Evolutionary conservation across 2,113 vertebrate genomes (phyloP), one percentile per base, ranked within the genome.

Genomic region (Glaucidium brasilianum): DNA sequence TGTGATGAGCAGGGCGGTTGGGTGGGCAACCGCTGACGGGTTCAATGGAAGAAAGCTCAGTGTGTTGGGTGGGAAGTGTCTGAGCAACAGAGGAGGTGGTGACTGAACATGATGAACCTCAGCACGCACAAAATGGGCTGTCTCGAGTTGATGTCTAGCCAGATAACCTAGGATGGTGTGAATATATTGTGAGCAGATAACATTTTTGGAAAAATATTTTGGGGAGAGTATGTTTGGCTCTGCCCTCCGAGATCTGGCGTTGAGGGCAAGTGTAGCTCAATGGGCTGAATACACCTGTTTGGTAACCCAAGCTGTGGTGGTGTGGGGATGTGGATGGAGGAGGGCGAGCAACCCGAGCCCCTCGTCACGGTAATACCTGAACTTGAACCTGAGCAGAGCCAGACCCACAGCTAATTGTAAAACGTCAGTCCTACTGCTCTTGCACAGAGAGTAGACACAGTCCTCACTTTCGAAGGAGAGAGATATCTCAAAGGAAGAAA

Each of bases 1-100:
- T n/a, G 26, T 4, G 43, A 27, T 8, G 20, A 75, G 47, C 1
- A 0, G 59, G 27, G 53, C 0, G 1, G 50, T 43, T 2, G 17
- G 47, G 67, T 30, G 79, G 80, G 67, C 67, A 79, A 5, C 53
- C 2, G 0, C 55, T 2, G 8, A 17, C 18, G 27, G 35, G 16
- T 79, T 79, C 1, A 9, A 9, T 25, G 45, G 35, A 59, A 49
- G 72, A 45, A 27, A 88, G 55, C 20, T 85, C 49, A 62, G 41
- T 30, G 80, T 43, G 29, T 15, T 80, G 81, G 35, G 75, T 62
- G 53, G 79, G 45, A 92, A 79, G 79, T 34, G 15, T 49, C 45
- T 81, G 64, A 47, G 76, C 41, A 39, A 18, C 25, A 62, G 21
- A 72, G 29, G 27, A 59, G 85, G 34, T 32, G 43, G 80, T 77